Percentiles rank a stretch among this genome's conserved stretches.
Evolutionary conservation across 2,113 vertebrate species (phyloP).

Genomic region (Chloropsis cyanopogon): DNA sequence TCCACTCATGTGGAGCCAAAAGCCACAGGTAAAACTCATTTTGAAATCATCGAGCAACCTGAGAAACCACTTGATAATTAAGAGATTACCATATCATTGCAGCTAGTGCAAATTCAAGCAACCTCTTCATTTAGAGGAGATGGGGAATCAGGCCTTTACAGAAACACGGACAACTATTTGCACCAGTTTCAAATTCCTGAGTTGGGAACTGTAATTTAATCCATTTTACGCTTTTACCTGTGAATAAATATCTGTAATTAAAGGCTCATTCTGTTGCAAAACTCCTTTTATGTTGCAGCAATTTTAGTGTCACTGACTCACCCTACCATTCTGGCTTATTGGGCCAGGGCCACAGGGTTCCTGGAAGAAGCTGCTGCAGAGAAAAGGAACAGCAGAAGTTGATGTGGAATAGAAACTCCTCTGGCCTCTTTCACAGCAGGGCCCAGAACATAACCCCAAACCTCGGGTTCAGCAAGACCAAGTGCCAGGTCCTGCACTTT

Average conservation of each 20-base stretch:
- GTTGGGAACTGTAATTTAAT: background rate
- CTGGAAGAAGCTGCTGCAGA: background rate
- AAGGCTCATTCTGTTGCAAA: background rate
- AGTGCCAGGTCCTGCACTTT: background rate
- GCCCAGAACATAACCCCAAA: background rate
- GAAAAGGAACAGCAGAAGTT: background rate
- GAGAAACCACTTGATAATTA: background rate
- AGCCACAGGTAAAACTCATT: background rate
- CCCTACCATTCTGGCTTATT: accelerated
- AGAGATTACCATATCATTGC: background rate
- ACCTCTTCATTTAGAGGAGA: background rate
- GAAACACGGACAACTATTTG: background rate
- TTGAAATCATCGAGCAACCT: background rate
- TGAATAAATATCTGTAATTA: background rate
- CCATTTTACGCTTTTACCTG: background rate
- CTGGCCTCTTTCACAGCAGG: background rate
- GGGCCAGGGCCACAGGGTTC: background rate
- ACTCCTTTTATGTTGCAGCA: background rate
- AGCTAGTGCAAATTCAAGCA: background rate
- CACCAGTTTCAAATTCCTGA: background rate
- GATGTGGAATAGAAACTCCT: background rate
- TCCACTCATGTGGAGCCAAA: background rate
- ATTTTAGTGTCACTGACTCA: background rate
- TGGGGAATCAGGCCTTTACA: background rate
- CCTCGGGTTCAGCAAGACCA: background rate